Evolutionary conservation across 1,140 invertebrate genomes (phyloP).

Genomic region (Ceratitis capitata): DNA sequence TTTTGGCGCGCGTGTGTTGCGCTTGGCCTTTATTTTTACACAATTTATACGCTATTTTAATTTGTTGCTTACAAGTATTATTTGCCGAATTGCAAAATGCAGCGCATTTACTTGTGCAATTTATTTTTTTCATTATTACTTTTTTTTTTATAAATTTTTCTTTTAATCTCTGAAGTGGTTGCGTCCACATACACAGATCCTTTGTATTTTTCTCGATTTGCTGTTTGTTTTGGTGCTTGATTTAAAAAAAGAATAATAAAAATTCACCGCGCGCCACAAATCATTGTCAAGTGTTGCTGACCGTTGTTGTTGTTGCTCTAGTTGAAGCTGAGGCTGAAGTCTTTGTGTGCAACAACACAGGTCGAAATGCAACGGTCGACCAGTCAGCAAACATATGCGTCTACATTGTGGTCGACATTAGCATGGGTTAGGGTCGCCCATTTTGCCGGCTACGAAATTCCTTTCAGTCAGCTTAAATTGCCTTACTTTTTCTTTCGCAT

Average conservation of each 20-base stretch:
- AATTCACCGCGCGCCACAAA: conserved; percentile 2
- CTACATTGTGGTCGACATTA: not conserved
- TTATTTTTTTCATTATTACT: no score
- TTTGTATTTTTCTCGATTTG: not conserved
- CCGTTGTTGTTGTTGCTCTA: not conserved
- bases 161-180: not conserved
- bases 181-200: not conserved
- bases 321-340: not conserved
- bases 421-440: not conserved
- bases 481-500: no score
- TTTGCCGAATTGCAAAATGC: conserved; percentile 13
- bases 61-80: conserved; percentile 4
- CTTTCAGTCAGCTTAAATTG: no score
- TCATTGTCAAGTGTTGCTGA: not conserved
- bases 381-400: not conserved
- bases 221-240: not conserved
- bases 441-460: no score
- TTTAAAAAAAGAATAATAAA: no score
- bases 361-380: not conserved
- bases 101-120: not conserved
- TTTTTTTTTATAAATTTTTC: no score
- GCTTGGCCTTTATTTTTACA: conserved; percentile 26
- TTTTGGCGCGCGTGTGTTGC: not conserved
- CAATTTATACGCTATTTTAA: conserved; percentile 22
- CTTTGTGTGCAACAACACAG: not conserved